Evolutionary conservation across 1,140 invertebrate species (phyloP).

Genomic region (Lepidurus arcticus): DNA sequence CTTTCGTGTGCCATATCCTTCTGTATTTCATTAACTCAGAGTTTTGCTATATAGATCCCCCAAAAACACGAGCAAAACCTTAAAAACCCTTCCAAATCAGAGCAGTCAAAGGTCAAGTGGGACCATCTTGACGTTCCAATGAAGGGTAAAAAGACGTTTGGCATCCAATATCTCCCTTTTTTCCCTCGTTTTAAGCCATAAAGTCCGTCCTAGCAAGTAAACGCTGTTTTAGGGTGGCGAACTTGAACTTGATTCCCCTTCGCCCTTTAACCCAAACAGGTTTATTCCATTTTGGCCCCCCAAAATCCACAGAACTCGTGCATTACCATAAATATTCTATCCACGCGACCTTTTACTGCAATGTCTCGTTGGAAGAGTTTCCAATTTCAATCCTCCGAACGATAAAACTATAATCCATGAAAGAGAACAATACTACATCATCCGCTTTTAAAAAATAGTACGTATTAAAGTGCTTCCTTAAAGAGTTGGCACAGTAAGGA

Average conservation of each 20-base stretch:
- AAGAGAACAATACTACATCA: neutral
- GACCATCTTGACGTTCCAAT: slow-evolving; percentile 21
- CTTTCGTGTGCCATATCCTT: neutral
- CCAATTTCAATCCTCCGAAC: neutral
- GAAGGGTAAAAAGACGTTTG: slow-evolving; percentile 19
- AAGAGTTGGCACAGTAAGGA: neutral
- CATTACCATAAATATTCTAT: slow-evolving; percentile 1
- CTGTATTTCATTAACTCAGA: neutral
- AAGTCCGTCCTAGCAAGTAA: neutral
- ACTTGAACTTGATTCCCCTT: neutral
- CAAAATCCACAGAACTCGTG: neutral
- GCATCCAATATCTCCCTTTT: slow-evolving; percentile 13
- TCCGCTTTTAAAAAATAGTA: neutral
- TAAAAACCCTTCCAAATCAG: slow-evolving; percentile 6
- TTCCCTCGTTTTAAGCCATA: neutral
- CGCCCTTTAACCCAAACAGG: neutral
- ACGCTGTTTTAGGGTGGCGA: neutral
- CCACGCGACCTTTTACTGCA: neutral
- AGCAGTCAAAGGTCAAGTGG: slow-evolving; percentile 18
- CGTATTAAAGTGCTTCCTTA: neutral
- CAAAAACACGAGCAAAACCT: neutral
- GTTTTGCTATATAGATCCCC: neutral
- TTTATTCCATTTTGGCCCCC: neutral
- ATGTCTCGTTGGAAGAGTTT: neutral
- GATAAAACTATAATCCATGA: neutral